A percentile compares a stretch with the other conserved stretches of the same genome.
Conservation (phyloP, 2,113 vertebrate species). For the Solea senegalensis region DNA sequence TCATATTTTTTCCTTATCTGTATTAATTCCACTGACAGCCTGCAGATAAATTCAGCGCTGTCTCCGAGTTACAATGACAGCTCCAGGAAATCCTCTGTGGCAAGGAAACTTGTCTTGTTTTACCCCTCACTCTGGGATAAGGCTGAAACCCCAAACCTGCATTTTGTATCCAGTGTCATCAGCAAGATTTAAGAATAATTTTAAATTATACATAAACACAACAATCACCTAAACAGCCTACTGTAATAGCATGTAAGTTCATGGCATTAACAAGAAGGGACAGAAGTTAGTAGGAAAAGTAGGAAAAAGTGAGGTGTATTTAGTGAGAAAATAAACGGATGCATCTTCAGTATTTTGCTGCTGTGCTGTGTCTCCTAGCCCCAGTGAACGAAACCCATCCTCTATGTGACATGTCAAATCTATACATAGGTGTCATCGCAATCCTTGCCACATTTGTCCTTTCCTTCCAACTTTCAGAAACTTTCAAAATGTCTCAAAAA, state of each 20-base stretch:
- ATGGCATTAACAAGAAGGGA: constrained; percentile 30
- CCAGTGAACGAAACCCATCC: constrained; percentile 49
- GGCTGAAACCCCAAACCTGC: constrained; percentile 37
- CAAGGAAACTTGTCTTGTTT: constrained; percentile 9
- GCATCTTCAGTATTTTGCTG: constrained; percentile 67
- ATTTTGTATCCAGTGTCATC: constrained; percentile 5
- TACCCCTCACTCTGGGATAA: constrained; percentile 7
- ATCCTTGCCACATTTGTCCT: constrained; percentile 35
- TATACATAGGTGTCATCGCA: constrained; percentile 50
- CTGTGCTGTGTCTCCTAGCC: constrained; percentile 57
- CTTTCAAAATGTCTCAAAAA: constrained; percentile 38
- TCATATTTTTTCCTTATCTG: constrained; percentile 78
- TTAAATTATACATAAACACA: neutral
- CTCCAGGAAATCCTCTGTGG: constrained; percentile 68
- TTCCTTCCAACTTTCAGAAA: constrained; percentile 47
- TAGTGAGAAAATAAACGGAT: constrained; percentile 59
- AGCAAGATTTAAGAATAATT: constrained; percentile 16
- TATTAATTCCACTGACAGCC: constrained; percentile 80
- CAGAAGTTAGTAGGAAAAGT: constrained; percentile 38
- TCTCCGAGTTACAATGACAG: constrained; percentile 72
- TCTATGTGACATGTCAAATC: constrained; percentile 63
- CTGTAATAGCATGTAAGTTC: neutral
- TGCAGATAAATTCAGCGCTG: constrained; percentile 78
- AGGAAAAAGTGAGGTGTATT: constrained; percentile 30
- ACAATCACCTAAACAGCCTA: constrained; percentile 3